phyloP scores from a whole-genome alignment of 2,113 vertebrate genomes.

The Hiodon tergisus region DNA sequence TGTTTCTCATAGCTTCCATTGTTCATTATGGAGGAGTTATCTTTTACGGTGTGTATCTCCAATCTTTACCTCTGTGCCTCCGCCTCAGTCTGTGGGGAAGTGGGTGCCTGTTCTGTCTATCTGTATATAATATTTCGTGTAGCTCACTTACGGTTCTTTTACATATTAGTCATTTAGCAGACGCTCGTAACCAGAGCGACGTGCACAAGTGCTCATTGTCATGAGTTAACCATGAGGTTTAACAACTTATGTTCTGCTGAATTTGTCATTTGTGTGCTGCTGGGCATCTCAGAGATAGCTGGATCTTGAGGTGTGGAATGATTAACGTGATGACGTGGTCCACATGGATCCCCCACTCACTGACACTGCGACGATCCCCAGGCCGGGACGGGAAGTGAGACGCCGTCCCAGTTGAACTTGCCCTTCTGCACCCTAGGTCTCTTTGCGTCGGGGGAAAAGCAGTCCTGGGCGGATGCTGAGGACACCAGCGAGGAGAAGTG shows the following conservation, averaged over 20 bases:
- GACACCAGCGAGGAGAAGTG: conserved; percentile 97
- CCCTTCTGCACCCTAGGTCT: conserved; percentile 59
- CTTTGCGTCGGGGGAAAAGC: conserved; percentile 96
- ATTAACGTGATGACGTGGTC: too few species aligned
- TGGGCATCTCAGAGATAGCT: not conserved
- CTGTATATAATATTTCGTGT: too few species aligned
- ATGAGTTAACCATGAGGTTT: too few species aligned
- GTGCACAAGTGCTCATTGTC: too few species aligned
- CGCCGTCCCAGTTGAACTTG: not conserved
- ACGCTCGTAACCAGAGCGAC: too few species aligned
- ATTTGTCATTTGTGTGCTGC: not conserved
- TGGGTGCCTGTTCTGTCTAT: not conserved
- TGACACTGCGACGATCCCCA: too few species aligned
- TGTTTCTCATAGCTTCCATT: conserved; percentile 83
- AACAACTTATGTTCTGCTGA: too few species aligned
- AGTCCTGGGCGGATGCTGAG: conserved; percentile 92
- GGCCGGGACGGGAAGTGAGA: not conserved
- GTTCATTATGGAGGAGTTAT: conserved; percentile 73
- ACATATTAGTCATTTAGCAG: too few species aligned
- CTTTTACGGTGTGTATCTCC: conserved; percentile 60
- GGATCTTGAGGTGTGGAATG: too few species aligned
- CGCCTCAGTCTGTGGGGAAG: not conserved
- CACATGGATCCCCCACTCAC: too few species aligned
- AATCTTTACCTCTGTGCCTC: not conserved
- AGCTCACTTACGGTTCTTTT: too few species aligned